Conservation (phyloP, 1,140 invertebrate genomes). For the Drosophila repleta region DNA sequence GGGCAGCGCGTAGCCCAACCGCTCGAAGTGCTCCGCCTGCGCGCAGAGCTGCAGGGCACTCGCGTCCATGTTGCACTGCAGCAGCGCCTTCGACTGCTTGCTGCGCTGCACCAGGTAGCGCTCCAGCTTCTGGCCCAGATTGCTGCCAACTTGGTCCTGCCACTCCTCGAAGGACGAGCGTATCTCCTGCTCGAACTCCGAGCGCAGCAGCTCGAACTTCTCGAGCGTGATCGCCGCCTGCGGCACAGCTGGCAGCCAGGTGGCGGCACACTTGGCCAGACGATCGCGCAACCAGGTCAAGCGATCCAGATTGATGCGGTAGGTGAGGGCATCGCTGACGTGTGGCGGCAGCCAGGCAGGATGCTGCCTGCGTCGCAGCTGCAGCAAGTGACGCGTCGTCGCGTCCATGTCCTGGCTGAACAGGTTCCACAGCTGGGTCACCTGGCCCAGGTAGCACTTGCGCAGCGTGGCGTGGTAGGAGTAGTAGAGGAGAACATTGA, state of each 20-base stretch:
- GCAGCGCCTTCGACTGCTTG: constrained; percentile 86
- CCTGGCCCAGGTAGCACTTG: constrained; percentile 87
- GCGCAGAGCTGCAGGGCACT: constrained; percentile 66
- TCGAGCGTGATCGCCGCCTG: constrained; percentile 43
- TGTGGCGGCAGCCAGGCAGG: constrained; percentile 88
- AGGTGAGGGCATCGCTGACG: constrained; percentile 85
- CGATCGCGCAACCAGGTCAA: constrained; percentile 60
- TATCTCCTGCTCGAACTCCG: constrained; percentile 60
- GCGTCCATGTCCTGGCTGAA: constrained; percentile 91
- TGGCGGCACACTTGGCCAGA: constrained; percentile 38
- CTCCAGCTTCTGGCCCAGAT: constrained; percentile 86
- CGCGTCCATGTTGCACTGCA: constrained; percentile 92
- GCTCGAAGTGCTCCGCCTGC: constrained; percentile 84
- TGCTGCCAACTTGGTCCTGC: constrained; percentile 84
- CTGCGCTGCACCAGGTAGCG: constrained; percentile 89
- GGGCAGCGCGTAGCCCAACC: constrained; percentile 85
- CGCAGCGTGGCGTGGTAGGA: constrained; percentile 87
- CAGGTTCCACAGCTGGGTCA: constrained; percentile 88
- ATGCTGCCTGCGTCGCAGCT: constrained; percentile 86
- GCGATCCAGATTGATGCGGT: constrained; percentile 71
- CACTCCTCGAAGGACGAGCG: constrained; percentile 86
- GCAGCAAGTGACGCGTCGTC: constrained; percentile 88
- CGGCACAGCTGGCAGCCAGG: constrained; percentile 71
- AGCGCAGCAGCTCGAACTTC: constrained; percentile 63
- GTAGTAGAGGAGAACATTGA: constrained; percentile 89